A percentile compares a stretch with the other conserved stretches of the same genome.
Conservation (phyloP, 92 coral and sea anemone species). For the Montipora capitata region DNA sequence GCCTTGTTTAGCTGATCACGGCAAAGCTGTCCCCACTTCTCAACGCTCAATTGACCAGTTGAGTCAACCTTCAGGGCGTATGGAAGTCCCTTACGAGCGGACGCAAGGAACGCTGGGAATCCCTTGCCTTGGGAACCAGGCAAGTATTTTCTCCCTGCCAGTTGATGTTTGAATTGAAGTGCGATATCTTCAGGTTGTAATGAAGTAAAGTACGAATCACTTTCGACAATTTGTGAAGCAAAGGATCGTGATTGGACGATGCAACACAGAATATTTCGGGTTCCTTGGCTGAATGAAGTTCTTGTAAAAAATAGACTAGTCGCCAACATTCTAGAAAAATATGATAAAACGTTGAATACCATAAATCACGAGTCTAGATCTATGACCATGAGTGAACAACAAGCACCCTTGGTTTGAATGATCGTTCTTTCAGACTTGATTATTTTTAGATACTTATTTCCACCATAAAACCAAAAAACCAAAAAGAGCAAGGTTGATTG, state of each 20-base stretch:
- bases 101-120: constrained; percentile 81
- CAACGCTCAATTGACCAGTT: constrained; percentile 30
- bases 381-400: too few relatives aligned
- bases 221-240: constrained; percentile 34
- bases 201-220: constrained; percentile 43
- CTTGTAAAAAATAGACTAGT: neutral
- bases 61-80: constrained; percentile 66
- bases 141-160: constrained; percentile 80
- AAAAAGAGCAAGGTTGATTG: too few relatives aligned
- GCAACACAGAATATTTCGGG: neutral
- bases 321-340: constrained; percentile 24
- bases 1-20: constrained; percentile 72
- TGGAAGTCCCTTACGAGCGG: constrained; percentile 77
- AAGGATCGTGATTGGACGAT: constrained; percentile 17
- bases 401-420: too few relatives aligned
- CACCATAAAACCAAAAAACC: too few relatives aligned
- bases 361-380: neutral
- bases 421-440: too few relatives aligned
- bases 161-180: constrained; percentile 64
- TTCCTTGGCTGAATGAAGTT: neutral
- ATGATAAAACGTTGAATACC: neutral
- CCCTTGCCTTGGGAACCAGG: constrained; percentile 83
- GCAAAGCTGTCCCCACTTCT: constrained; percentile 74
- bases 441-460: too few relatives aligned
- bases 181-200: constrained; percentile 66